These are phyloP conservation scores for Clarias fuscus DNA, from an alignment of 2,797 vertebrate genomes.

Conservation along the genomic window DNA sequence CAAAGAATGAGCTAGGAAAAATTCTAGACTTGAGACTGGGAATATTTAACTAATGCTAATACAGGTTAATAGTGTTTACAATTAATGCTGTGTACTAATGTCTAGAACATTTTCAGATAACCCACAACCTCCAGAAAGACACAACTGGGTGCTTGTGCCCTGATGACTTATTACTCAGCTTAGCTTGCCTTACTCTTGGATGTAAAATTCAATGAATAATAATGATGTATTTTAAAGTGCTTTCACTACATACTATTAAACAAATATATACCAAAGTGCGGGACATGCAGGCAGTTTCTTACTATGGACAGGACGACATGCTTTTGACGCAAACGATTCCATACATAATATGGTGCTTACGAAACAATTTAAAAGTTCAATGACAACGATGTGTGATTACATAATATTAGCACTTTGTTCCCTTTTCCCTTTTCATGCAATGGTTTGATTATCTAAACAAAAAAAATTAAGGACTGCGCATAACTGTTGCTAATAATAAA, in stretches of 20 bases:
- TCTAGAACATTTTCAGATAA: slow-evolving; percentile 1
- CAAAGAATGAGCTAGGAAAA: not conserved
- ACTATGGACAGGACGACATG: too few species aligned
- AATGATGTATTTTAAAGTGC: not conserved
- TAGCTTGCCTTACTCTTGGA: not conserved
- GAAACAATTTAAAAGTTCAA: too few species aligned
- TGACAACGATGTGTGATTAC: too few species aligned
- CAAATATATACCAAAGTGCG: not conserved
- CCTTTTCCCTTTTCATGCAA: too few species aligned
- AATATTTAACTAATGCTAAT: not conserved
- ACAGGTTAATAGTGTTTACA: not conserved
- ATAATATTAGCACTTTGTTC: too few species aligned
- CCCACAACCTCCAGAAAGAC: not conserved
- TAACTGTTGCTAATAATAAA: too few species aligned
- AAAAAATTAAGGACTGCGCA: too few species aligned
- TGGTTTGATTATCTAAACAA: too few species aligned
- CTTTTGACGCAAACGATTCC: too few species aligned
- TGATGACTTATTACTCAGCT: not conserved
- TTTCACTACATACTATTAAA: not conserved
- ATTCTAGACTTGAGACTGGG: not conserved
- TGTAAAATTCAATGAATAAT: not conserved
- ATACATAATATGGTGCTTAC: too few species aligned
- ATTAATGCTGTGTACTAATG: not conserved
- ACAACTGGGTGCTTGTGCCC: not conserved
- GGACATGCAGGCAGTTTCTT: too few species aligned